Base-by-base conservation (phyloP, 2,113 vertebrate species). In the Dicentrarchus labrax region DNA sequence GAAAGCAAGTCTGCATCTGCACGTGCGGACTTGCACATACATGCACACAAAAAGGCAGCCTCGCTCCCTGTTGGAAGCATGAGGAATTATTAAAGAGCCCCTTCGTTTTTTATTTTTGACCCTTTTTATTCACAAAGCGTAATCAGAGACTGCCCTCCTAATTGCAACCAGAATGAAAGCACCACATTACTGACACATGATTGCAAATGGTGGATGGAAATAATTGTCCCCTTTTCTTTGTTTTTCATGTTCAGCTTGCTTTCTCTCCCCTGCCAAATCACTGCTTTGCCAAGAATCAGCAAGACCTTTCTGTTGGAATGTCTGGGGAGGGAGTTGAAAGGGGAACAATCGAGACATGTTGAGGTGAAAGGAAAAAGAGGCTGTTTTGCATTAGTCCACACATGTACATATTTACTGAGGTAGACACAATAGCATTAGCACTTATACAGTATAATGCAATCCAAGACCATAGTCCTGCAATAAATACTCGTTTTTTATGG, bases 141-240 rank as follows among this genome's bases (percentile, higher is more conserved):
- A 90, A 89, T 90, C 87, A 91, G 79, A 80, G 72, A 78, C 90
- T 72, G 82, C 84, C 87, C 81, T 83, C 83, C 92, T 96, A 94
- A 95, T 95, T 95, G 93, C 90, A 54, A 85, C 91, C 68, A 83
- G 92, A 95, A 93, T 95, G 93, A 94, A 91, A 83, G 75, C 76
- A 54, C 88, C 90, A 89, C 92, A 91, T 95, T 95, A 94, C 89
- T 95, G 95, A 95, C 95, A 84, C 86, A 86, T 93, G 86, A 94
- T 94, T 95, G 94, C 93, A 92, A 94, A 93, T 90, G 90, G 87
- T 78, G 89, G 93, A 92, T 93, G 87, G 94, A 90, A 93, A 94
- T 94, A 90, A 89, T 78, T 86, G 60, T 85, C 67, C 75, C 81
- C 59, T 41, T 82, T 72, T 76, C 67, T 85, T 91, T 91, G 64